A percentile compares a stretch with the other conserved stretches of the same genome.
phyloP scores from a whole-genome alignment of 2,113 vertebrate genomes.

The Percopsis transmontana region DNA sequence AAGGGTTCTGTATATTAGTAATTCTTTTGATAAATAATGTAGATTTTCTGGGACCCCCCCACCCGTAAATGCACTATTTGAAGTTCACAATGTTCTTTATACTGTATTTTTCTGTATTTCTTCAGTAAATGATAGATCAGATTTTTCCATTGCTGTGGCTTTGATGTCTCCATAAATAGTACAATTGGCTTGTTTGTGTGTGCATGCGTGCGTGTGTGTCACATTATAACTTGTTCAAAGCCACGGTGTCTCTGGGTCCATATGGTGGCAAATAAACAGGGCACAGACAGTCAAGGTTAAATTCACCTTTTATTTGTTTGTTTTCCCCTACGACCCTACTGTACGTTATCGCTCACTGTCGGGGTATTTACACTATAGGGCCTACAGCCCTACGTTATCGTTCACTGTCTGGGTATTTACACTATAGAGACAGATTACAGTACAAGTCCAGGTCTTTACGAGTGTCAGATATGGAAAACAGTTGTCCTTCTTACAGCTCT shows the following conservation, averaged over 20 bases:
- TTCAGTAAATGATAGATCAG: not conserved
- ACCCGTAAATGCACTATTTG: too few species aligned
- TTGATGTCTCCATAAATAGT: too few species aligned
- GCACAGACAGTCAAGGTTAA: slow-evolving; percentile 37
- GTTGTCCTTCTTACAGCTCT: not conserved
- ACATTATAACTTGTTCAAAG: too few species aligned
- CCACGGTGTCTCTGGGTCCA: slow-evolving; percentile 15
- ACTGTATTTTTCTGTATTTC: too few species aligned
- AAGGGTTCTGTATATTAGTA: too few species aligned
- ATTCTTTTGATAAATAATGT: too few species aligned
- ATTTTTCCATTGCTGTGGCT: slow-evolving; percentile 16
- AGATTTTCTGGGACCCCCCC: too few species aligned
- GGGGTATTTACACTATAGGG: slow-evolving; percentile 65
- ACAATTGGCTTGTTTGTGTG: too few species aligned
- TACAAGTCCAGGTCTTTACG: slow-evolving; percentile 29
- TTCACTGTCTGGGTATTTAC: slow-evolving; percentile 60
- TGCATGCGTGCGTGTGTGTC: too few species aligned
- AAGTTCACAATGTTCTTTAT: too few species aligned
- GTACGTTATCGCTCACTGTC: slow-evolving; percentile 38
- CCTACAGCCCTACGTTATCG: slow-evolving; percentile 36
- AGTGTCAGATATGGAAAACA: slow-evolving; percentile 52
- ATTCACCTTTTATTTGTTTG: slow-evolving; percentile 49
- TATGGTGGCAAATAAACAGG: slow-evolving; percentile 26
- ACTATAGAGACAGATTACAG: slow-evolving; percentile 44
- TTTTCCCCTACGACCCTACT: slow-evolving; percentile 30